Base-by-base conservation (phyloP, 2,797 vertebrate species). In the Emys orbicularis region DNA sequence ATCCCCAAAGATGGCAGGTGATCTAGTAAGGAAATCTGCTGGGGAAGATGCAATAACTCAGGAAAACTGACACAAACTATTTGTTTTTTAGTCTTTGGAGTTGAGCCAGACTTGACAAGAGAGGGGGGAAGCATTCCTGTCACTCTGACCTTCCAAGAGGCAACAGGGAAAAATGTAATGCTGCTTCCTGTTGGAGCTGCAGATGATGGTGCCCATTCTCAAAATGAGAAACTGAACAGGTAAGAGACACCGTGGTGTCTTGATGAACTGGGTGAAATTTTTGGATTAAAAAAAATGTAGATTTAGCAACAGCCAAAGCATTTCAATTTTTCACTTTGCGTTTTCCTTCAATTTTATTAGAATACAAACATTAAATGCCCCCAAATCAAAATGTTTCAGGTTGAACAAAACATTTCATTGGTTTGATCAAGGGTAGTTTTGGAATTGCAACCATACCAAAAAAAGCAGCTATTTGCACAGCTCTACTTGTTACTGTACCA, bases 191-290 rank as follows among this genome's bases (percentile, higher is more conserved):
- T 99, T 25, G 99, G 99, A 29, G 99, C 99, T 12, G 99, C 99
- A 1, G 99, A 99, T 37, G 99, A 99, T 4, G 99, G 99, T 0
- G 99, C 99, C 47, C 99, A 99, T 97, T 99, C 99, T 15, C 99
- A 99, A 98, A 99, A 99, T 41, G 99, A 99, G 92, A 99, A 99
- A 94, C 77, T 99, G 87, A 99, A 99, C 98, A 99, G 99, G 99
- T 99, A 96, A 92, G 86, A 59, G 5, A 87, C 44, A 23, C 37
- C 10, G 2, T 18, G 15, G 19, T n/a, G 21, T 23, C 37, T 12
- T 37, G n/a, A 72, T 6, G 5, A 72, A 37, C 10, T 37, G n/a
- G 11, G 21, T 41, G 19, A 37, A 19, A 12, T 23, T 25, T 68
- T 68, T 37, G 37, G 15, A 34, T 13, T 10, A 65, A 34, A 6